Evolutionary conservation across 2,888 invertebrate genomes (phyloP).

Genomic region (Caenorhabditis sp.): DNA sequence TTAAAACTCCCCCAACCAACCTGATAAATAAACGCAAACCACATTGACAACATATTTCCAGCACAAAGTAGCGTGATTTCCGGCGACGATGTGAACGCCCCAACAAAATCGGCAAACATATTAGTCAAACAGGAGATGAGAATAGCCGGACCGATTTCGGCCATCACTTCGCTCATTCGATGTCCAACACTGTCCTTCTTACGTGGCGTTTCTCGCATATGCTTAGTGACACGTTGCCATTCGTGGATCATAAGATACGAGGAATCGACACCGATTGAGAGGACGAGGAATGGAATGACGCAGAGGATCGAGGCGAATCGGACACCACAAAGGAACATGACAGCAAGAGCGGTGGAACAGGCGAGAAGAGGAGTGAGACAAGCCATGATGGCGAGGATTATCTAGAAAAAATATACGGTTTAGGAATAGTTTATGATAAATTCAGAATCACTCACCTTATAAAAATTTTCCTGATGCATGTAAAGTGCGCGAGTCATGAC

Average conservation of each 20-base stretch:
- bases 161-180: constrained; percentile 63
- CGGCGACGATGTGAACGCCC: constrained; percentile 62
- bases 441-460: constrained; percentile 47
- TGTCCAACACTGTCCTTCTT: constrained; percentile 65
- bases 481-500: constrained; percentile 63
- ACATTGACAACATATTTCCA: constrained; percentile 67
- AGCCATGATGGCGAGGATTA: constrained; percentile 64
- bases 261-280: constrained; percentile 65
- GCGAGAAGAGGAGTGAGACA: constrained; percentile 65
- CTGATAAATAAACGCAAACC: constrained; percentile 65
- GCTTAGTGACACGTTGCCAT: constrained; percentile 69
- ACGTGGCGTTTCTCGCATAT: constrained; percentile 60
- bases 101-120: constrained; percentile 65
- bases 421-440: neutral
- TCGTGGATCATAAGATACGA: constrained; percentile 69
- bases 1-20: too few species aligned
- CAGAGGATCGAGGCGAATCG: constrained; percentile 68
- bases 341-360: constrained; percentile 62
- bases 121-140: constrained; percentile 67
- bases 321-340: constrained; percentile 64
- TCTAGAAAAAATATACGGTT: constrained; percentile 20
- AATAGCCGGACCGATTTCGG: constrained; percentile 68
- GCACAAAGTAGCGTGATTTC: constrained; percentile 67
- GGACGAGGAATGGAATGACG: constrained; percentile 66
- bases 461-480: constrained; percentile 66